phyloP scores from a whole-genome alignment of 1,140 invertebrate genomes.

The Lordiphosa collinella region DNA sequence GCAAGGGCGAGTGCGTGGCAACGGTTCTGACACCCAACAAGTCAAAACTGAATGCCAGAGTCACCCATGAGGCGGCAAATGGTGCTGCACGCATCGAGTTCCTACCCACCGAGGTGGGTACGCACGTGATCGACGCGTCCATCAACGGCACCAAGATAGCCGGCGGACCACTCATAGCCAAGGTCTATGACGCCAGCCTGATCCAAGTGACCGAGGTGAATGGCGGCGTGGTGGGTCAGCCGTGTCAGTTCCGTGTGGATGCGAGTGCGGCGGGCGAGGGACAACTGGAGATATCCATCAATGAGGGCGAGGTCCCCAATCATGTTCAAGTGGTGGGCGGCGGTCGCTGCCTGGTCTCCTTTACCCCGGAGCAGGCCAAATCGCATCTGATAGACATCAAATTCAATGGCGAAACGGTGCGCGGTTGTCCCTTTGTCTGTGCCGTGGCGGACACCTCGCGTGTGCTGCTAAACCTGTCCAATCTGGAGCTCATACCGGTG shows the following conservation, averaged over 20 bases:
- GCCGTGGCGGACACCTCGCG: slow-evolving; percentile 89
- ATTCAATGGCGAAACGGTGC: slow-evolving; percentile 97
- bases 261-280: slow-evolving; percentile 97
- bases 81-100: slow-evolving; percentile 94
- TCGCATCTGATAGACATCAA: slow-evolving; percentile 98
- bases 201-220: slow-evolving; percentile 95
- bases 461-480: slow-evolving; percentile 88
- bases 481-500: slow-evolving; percentile 92
- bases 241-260: slow-evolving; percentile 97
- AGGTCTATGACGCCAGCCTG: slow-evolving; percentile 94
- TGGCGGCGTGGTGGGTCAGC: slow-evolving; percentile 93
- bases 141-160: slow-evolving; percentile 92
- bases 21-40: slow-evolving; percentile 81
- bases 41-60: slow-evolving; percentile 84
- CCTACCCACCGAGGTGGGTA: slow-evolving; percentile 93
- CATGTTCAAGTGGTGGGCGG: slow-evolving; percentile 97
- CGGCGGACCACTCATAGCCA: slow-evolving; percentile 91
- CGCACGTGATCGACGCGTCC: slow-evolving; percentile 92
- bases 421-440: slow-evolving; percentile 94
- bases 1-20: slow-evolving; percentile 80
- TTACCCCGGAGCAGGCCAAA: slow-evolving; percentile 94
- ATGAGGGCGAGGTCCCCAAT: slow-evolving; percentile 98
- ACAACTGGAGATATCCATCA: slow-evolving; percentile 98
- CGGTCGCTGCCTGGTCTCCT: slow-evolving; percentile 95
- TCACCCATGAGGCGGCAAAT: slow-evolving; percentile 84